Evolutionary conservation across 2,888 invertebrate species (phyloP).

Genomic region (Nudaria mundana): DNA sequence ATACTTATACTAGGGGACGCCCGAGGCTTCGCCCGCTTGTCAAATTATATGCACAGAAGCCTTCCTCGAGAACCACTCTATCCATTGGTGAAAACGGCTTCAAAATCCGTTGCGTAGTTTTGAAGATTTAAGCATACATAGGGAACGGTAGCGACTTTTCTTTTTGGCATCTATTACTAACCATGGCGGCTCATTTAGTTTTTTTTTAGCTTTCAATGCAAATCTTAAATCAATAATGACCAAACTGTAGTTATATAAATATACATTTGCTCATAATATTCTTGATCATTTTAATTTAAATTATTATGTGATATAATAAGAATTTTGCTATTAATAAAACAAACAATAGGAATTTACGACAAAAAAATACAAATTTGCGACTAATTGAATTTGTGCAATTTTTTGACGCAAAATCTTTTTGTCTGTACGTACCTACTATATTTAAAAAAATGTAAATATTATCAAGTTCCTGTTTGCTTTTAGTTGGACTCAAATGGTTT

Average conservation of each 20-base stretch:
- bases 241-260: slow-evolving; percentile 67
- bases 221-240: slow-evolving; percentile 50
- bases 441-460: slow-evolving; percentile 38
- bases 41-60: too few relatives aligned
- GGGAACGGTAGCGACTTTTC: too few relatives aligned
- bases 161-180: not conserved
- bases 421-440: slow-evolving; percentile 17
- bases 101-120: too few relatives aligned
- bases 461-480: slow-evolving; percentile 42
- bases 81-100: too few relatives aligned
- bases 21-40: too few relatives aligned
- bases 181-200: slow-evolving; percentile 7
- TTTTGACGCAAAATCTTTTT: slow-evolving; percentile 16
- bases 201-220: slow-evolving; percentile 27
- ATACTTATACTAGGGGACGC: too few relatives aligned
- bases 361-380: not conserved
- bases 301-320: slow-evolving; percentile 54
- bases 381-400: not conserved
- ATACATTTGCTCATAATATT: slow-evolving; percentile 74
- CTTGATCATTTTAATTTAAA: slow-evolving; percentile 64
- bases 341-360: slow-evolving; percentile 15
- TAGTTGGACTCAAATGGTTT: slow-evolving; percentile 39
- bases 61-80: too few relatives aligned
- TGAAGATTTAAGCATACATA: too few relatives aligned
- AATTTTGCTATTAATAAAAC: not conserved